Evolutionary conservation across 2,113 vertebrate species (phyloP), one percentile per base, ranked within the genome.

Genomic region (Dermatemys mawii): DNA sequence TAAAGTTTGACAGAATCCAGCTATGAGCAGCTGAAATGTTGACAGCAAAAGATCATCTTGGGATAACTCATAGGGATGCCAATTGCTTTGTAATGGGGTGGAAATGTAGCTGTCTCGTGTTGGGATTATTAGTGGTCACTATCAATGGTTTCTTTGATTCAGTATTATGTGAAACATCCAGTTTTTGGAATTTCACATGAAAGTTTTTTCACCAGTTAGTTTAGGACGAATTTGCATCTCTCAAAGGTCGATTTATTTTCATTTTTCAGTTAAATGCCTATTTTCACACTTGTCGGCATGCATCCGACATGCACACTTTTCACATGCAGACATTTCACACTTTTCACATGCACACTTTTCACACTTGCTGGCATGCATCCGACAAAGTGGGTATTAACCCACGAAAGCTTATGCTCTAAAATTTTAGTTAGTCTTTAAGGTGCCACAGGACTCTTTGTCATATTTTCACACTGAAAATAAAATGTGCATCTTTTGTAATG

Each of bases 1-100:
- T 7, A n/a, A n/a, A 67, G 63, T 70, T 3, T 51, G 49, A 54
- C 29, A 8, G 19, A 86, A 49, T 48, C 67, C 89, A 60, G 2
- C 1, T 80, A 9, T 67, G 1, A 5, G 1, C 26, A 83, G 22
- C 63, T 84, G 35, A 78, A 86, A 87, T 44, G 4, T 0, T 19
- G 73, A 49, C 48, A 57, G 11, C 19, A 50, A 46, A 82, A 92
- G 53, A 46, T 6, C 2, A 26, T 46, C 2, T 54, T 87, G 41
- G 80, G 8, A 4, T 16, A 81, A 35, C 2, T 35, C 13, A 35
- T 0, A 81, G 12, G 14, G 86, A 67, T 14, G 54, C 1, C 3
- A 87, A 14, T 38, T n/a, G 10, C 32, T 78, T 83, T 82, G 83
- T 51, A 3, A 67, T 1, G 22, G 12, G 11, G 26, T 76, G 63